These are phyloP conservation scores for Whitmania pigra DNA, from an alignment of 1,140 invertebrate species.

Conservation along the genomic window DNA sequence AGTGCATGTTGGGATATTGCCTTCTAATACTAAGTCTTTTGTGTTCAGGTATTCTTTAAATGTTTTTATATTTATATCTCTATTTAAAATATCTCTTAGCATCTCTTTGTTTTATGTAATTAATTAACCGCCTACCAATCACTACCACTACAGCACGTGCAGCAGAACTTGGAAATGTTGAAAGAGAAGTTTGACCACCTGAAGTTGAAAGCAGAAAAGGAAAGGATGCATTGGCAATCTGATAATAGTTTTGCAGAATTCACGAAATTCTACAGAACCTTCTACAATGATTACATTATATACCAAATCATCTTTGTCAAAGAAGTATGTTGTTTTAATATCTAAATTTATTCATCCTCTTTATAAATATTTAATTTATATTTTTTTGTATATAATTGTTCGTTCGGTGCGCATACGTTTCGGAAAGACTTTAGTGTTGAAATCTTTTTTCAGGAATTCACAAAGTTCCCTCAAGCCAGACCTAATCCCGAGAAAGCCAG, in stretches of 20 bases:
- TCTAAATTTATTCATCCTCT: neutral
- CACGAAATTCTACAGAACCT: neutral
- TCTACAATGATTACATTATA: neutral
- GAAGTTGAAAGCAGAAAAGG: neutral
- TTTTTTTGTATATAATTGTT: neutral
- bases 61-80: no score
- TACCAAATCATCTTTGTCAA: neutral
- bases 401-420: neutral
- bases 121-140: neutral
- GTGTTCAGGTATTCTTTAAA: no score
- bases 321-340: neutral
- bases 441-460: constrained; percentile 1
- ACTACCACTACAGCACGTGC: neutral
- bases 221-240: neutral
- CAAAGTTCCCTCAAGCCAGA: neutral
- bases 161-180: neutral
- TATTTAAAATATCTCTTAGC: no score
- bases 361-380: neutral
- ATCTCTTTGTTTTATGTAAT: no score
- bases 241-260: neutral
- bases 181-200: neutral
- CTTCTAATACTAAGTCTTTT: no score
- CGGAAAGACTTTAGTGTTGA: neutral
- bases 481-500: neutral
- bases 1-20: no score